phyloP scores from a whole-genome alignment of 1,140 invertebrate species.

The Mycetomoellerius zeteki region DNA sequence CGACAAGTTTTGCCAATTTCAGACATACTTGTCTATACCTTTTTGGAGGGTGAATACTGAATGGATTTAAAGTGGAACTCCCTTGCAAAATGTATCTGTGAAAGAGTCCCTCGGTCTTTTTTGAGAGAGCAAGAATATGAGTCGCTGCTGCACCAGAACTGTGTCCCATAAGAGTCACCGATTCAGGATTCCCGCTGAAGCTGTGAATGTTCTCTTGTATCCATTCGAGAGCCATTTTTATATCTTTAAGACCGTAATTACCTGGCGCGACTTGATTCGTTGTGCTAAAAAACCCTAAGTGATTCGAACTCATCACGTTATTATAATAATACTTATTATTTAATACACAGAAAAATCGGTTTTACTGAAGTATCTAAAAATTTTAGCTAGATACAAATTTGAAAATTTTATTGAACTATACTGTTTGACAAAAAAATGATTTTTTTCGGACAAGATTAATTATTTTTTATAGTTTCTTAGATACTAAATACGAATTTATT shows the following conservation, averaged over 20 bases:
- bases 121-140: constrained; percentile 83
- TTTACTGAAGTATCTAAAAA: too few relatives aligned
- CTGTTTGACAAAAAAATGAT: too few relatives aligned
- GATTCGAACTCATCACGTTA: background rate
- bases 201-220: constrained; percentile 86
- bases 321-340: background rate
- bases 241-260: constrained; percentile 83
- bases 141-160: constrained; percentile 83
- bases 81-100: constrained; percentile 88
- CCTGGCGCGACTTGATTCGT: constrained; percentile 78
- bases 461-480: too few relatives aligned
- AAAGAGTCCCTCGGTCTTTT: constrained; percentile 86
- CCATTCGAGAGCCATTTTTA: constrained; percentile 87
- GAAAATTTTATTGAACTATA: too few relatives aligned
- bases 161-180: constrained; percentile 86
- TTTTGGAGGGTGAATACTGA: constrained; percentile 66
- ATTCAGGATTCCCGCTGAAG: constrained; percentile 87
- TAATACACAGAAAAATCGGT: too few relatives aligned
- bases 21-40: constrained; percentile 66
- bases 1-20: constrained; percentile 48
- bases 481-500: too few relatives aligned
- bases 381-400: too few relatives aligned
- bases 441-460: too few relatives aligned
- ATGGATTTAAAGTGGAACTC: constrained; percentile 85
- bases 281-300: constrained; percentile 82